Conservation (phyloP, 2,113 vertebrate species). For the Gadus chalcogrammus region DNA sequence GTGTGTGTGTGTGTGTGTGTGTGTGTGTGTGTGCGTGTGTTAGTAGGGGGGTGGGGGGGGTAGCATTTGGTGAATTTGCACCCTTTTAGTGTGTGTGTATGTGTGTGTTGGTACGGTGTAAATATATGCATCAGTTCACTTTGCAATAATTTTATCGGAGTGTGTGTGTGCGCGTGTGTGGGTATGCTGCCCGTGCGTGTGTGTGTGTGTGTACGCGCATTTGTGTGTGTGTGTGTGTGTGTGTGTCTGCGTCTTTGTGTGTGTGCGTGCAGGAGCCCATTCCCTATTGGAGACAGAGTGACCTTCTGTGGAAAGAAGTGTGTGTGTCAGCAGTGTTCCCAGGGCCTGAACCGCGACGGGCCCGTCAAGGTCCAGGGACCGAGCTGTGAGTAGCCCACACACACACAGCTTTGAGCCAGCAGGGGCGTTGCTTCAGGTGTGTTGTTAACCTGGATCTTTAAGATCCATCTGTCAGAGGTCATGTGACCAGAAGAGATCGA, state of each 20-base stretch:
- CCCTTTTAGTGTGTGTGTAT: too few relatives aligned
- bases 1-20: conserved; percentile 5
- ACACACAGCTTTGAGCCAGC: conserved; percentile 13
- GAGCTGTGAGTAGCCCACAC: conserved; percentile 82
- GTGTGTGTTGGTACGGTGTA: too few relatives aligned
- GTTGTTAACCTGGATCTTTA: conserved; percentile 35
- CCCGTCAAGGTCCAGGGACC: conserved; percentile 95
- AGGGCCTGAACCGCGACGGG: conserved; percentile 81
- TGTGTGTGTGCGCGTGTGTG: too few relatives aligned
- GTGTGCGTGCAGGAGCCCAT: conserved; percentile 79
- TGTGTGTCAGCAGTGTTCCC: conserved; percentile 93
- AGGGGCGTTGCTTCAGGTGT: conserved; percentile 44
- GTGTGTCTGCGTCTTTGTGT: conserved; percentile 26
- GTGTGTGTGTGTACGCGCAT: conserved; percentile 8
- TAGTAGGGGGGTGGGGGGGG: background rate
- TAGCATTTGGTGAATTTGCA: too few relatives aligned
- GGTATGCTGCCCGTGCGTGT: background rate
- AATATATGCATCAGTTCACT: too few relatives aligned
- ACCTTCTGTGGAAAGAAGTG: conserved; percentile 98
- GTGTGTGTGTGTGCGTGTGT: too few relatives aligned
- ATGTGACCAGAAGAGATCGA: conserved; percentile 6
- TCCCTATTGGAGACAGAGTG: conserved; percentile 95
- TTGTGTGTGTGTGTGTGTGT: conserved; percentile 11
- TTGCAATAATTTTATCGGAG: too few relatives aligned
- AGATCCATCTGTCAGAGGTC: conserved; percentile 45